A percentile compares a stretch with the other conserved stretches of the same genome.
Conservation (phyloP, 2,113 vertebrate species). For the Chauna torquata region DNA sequence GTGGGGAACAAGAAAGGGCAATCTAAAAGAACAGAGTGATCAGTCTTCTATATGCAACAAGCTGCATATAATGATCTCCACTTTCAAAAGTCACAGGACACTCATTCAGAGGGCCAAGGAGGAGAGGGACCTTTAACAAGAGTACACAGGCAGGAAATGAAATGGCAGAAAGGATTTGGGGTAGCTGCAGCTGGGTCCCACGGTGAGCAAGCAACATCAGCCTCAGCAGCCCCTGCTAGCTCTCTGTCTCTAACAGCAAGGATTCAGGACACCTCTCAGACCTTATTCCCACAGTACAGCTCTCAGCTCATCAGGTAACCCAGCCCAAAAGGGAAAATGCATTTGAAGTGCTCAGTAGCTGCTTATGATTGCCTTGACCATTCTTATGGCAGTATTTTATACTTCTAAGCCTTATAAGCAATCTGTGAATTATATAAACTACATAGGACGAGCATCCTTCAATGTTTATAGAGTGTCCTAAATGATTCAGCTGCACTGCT, state of each 20-base stretch:
- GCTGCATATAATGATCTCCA: neutral
- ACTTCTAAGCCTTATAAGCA: neutral
- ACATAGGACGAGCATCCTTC: neutral
- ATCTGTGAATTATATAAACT: neutral
- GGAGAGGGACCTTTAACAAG: neutral
- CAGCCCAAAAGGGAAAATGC: neutral
- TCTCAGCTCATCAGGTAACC: neutral
- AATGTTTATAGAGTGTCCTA: neutral
- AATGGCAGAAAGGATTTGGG: neutral
- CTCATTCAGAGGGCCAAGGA: neutral
- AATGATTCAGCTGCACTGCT: neutral
- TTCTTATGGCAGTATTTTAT: neutral
- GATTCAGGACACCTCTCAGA: neutral
- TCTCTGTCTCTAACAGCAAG: neutral
- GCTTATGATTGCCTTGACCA: neutral
- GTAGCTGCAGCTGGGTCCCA: neutral
- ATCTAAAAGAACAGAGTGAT: neutral
- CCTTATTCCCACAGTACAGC: neutral
- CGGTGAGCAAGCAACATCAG: neutral
- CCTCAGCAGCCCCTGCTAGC: neutral
- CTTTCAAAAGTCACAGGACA: neutral
- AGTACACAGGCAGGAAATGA: neutral
- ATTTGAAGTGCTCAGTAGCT: neutral
- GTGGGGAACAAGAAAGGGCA: neutral
- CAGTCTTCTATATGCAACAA: neutral